Percentiles rank a stretch among this genome's conserved stretches.
Conservation (phyloP, 1,140 invertebrate species). For the Pygmarrhopalites habei region DNA sequence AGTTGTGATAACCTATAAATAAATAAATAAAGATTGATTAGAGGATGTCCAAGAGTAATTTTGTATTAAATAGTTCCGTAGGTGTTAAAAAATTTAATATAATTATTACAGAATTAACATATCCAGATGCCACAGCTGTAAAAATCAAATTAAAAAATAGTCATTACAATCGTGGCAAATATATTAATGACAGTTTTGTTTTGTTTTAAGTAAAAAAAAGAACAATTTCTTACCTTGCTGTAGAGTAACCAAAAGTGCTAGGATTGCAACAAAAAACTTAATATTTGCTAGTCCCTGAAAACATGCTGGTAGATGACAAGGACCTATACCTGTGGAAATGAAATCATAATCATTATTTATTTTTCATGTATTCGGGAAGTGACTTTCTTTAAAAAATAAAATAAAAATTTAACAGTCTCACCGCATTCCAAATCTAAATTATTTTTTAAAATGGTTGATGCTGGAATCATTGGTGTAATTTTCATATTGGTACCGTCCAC, state of each 20-base stretch:
- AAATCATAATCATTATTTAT: too few species aligned
- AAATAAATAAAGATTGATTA: too few species aligned
- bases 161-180: neutral
- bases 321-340: slow-evolving; percentile 29
- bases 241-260: slow-evolving; percentile 82
- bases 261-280: slow-evolving; percentile 82
- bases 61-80: too few species aligned
- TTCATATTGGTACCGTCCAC: slow-evolving; percentile 13
- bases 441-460: too few species aligned
- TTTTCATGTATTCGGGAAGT: neutral
- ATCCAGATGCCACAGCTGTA: slow-evolving; percentile 74
- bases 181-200: neutral
- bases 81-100: too few species aligned
- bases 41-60: too few species aligned
- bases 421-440: too few species aligned
- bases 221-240: too few species aligned
- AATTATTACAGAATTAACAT: slow-evolving; percentile 91
- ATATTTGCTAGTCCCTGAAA: slow-evolving; percentile 44
- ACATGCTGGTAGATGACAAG: slow-evolving; percentile 37
- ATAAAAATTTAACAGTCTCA: too few species aligned
- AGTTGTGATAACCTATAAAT: too few species aligned
- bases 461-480: neutral
- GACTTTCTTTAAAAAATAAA: too few species aligned
- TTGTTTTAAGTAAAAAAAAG: too few species aligned
- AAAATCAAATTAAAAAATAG: neutral